Evolutionary conservation across 2,113 vertebrate species (phyloP), one percentile per base, ranked within the genome.

Genomic region (Meles meles): DNA sequence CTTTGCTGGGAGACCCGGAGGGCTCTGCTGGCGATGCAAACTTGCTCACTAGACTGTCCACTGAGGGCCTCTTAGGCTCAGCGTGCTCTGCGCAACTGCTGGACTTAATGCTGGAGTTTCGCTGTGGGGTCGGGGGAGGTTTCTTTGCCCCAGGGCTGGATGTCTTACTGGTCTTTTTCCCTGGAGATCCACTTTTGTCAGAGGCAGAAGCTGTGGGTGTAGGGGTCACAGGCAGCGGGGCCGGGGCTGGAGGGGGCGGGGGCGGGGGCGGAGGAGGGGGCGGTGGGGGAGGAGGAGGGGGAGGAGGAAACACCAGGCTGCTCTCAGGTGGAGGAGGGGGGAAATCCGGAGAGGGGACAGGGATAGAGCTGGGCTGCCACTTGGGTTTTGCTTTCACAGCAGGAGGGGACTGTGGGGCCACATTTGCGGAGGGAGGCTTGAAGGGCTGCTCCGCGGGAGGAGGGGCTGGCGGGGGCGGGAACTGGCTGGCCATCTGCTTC

Each of bases 331-430:
- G 99, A 7, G 98, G 98, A 4, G 99, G 99, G 5, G 99, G 99
- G 47, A 99, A 99, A 1, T 99, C 99, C 25, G 99, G 99, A 49
- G 99, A 99, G 0, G 99, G 99, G 1, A 98, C 99, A 3, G 99
- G 98, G 39, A 97, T 97, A 0, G 99, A 98, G 7, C 98, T 95
- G 0, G 99, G 99, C 98, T 99, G 99, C 99, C 99, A 99, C 98
- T 99, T 99, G 93, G 99, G 99, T 97, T 99, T 99, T 65, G 99
- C 99, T 97, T 99, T 99, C 69, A 99, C 99, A 15, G 99, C 99
- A 34, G 99, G 99, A 14, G 99, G 99, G 0, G 99, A 99, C 82
- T 99, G 99, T 0, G 99, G 99, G 9, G 98, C 97, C 94, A 91
- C 57, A 0, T 81, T 98, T 97, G 99, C 88, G 1, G 99, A 97